phyloP scores from a whole-genome alignment of 2,797 vertebrate species.

The Podarcis lilfordi region DNA sequence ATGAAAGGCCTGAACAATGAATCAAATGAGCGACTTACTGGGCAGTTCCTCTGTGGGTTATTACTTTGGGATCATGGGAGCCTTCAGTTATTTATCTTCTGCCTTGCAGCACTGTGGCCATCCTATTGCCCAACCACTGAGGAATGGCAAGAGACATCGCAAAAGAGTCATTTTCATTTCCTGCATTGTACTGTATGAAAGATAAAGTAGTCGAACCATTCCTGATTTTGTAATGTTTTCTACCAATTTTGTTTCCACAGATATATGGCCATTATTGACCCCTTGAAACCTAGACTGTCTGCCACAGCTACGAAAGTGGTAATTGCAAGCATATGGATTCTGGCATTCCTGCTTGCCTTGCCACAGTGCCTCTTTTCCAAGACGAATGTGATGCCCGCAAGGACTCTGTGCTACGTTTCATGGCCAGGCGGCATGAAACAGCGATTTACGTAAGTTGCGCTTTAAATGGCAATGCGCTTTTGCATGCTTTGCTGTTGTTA shows the following conservation, averaged over 20 bases:
- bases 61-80: background rate
- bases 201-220: too few relatives aligned
- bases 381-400: slow-evolving; percentile 81
- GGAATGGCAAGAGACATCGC: background rate
- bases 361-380: slow-evolving; percentile 95
- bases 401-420: slow-evolving; percentile 91
- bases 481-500: background rate
- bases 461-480: background rate
- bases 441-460: slow-evolving; percentile 87
- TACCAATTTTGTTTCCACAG: slow-evolving; percentile 72
- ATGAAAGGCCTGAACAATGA: background rate
- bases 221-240: background rate
- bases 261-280: slow-evolving; percentile 98
- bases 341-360: slow-evolving; percentile 93
- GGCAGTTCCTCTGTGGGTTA: background rate
- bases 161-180: background rate
- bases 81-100: slow-evolving; percentile 2
- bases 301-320: slow-evolving; percentile 91
- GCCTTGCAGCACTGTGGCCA: background rate
- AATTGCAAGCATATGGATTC: slow-evolving; percentile 93
- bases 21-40: background rate
- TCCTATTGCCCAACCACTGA: background rate
- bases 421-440: slow-evolving; percentile 89
- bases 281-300: slow-evolving; percentile 94
- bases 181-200: background rate